phyloP scores from a whole-genome alignment of 2,113 vertebrate species.

The Pseudopodoces humilis region DNA sequence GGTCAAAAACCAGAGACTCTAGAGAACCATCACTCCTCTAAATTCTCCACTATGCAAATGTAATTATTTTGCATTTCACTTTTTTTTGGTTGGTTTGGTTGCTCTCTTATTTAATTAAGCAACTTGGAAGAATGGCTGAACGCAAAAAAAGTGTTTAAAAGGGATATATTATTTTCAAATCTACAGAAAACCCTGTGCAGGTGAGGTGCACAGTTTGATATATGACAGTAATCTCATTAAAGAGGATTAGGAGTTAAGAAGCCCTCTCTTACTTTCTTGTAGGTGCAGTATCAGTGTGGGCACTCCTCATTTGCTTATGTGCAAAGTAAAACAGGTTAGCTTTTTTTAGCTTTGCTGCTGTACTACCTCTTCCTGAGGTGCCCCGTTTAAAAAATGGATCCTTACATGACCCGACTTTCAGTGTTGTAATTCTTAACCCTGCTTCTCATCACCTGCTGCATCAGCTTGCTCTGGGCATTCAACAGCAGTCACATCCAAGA shows the following conservation, averaged over 20 bases:
- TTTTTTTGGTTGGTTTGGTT: background rate
- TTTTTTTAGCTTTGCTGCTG: background rate
- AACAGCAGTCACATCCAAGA: background rate
- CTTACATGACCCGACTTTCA: background rate
- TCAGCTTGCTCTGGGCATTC: background rate
- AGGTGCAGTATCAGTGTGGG: background rate
- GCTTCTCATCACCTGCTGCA: background rate
- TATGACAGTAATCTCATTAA: background rate
- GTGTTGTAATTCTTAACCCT: background rate
- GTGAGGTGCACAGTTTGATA: background rate
- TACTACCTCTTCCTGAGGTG: background rate
- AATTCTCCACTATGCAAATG: background rate
- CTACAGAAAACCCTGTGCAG: background rate
- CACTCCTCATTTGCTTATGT: background rate
- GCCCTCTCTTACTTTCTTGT: background rate
- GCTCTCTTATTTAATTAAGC: background rate
- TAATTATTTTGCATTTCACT: background rate
- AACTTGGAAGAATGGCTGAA: background rate
- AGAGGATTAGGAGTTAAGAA: background rate
- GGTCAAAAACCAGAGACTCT: background rate
- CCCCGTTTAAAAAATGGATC: fast-evolving
- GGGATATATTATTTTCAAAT: background rate
- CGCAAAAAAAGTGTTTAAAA: background rate
- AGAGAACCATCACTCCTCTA: background rate
- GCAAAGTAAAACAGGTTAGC: background rate